phyloP scores from a whole-genome alignment of 2,888 invertebrate species.

The Beris chalybata region DNA sequence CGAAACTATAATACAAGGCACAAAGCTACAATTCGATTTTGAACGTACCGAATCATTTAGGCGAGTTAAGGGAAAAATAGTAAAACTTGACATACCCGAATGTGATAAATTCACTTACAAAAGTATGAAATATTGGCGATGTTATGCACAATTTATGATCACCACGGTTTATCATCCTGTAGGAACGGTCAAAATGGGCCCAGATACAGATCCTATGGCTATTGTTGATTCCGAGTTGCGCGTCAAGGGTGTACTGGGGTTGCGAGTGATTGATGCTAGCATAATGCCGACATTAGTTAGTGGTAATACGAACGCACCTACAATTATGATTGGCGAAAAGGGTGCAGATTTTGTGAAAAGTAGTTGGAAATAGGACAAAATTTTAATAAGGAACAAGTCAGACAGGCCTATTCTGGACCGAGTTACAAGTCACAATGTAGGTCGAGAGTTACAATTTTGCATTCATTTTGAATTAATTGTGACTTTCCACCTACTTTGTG shows the following conservation, averaged over 20 bases:
- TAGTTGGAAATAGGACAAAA: slow-evolving; percentile 59
- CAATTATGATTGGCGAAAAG: slow-evolving; percentile 63
- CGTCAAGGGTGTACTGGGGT: slow-evolving; percentile 58
- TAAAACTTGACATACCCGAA: slow-evolving; percentile 57
- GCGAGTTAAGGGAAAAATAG: slow-evolving; percentile 57
- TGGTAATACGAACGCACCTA: slow-evolving; percentile 61
- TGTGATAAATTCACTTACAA: slow-evolving; percentile 53
- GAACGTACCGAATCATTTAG: slow-evolving; percentile 55
- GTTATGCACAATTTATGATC: slow-evolving; percentile 64
- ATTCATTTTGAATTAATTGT: too few species aligned
- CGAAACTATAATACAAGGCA: slow-evolving; percentile 55
- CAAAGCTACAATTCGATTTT: slow-evolving; percentile 53
- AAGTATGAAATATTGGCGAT: slow-evolving; percentile 65
- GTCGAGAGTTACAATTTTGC: too few species aligned
- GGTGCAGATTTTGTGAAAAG: slow-evolving; percentile 61
- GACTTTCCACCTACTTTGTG: too few species aligned
- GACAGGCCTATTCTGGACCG: too few species aligned
- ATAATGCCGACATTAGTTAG: slow-evolving; percentile 61
- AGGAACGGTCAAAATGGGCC: slow-evolving; percentile 70
- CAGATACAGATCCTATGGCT: slow-evolving; percentile 60
- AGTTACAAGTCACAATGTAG: too few species aligned
- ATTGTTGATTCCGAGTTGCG: slow-evolving; percentile 65
- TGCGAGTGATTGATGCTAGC: slow-evolving; percentile 61
- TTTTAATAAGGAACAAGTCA: too few species aligned
- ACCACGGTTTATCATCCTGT: slow-evolving; percentile 66